A percentile compares a stretch with the other conserved stretches of the same genome.
phyloP scores from a whole-genome alignment of 2,797 vertebrate species.

The Pampus argenteus region DNA sequence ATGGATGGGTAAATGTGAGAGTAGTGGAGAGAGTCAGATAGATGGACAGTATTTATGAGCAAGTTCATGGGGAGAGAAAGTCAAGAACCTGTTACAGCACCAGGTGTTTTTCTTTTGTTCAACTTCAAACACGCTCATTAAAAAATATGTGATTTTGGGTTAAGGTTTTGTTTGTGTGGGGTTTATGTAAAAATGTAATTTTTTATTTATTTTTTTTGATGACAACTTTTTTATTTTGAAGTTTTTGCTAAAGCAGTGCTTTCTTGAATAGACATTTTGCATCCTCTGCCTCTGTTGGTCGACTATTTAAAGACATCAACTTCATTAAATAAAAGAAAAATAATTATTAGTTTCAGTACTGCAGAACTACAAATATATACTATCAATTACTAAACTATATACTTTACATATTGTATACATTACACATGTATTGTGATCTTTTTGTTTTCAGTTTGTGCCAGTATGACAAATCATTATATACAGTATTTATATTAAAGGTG shows the following conservation, averaged over 20 bases:
- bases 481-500: not conserved
- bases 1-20: conserved; percentile 56
- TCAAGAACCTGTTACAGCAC: conserved; percentile 10
- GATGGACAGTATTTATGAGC: conserved; percentile 39
- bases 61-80: conserved; percentile 27
- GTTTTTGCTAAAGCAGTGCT: no score
- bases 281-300: not conserved
- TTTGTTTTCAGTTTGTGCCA: not conserved
- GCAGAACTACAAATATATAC: not conserved
- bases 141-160: not conserved
- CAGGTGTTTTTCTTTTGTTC: conserved; percentile 15
- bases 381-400: not conserved
- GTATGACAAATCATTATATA: not conserved
- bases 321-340: no score
- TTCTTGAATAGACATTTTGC: not conserved
- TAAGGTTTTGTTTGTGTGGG: no score
- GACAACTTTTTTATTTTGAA: no score
- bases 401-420: not conserved
- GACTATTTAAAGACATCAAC: not conserved
- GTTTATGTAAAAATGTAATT: no score
- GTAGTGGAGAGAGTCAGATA: conserved; percentile 18
- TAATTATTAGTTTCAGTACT: not conserved
- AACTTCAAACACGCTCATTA: not conserved
- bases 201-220: no score
- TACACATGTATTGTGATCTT: not conserved